phyloP scores from a whole-genome alignment of 2,113 vertebrate species.

The Donacobius atricapilla region DNA sequence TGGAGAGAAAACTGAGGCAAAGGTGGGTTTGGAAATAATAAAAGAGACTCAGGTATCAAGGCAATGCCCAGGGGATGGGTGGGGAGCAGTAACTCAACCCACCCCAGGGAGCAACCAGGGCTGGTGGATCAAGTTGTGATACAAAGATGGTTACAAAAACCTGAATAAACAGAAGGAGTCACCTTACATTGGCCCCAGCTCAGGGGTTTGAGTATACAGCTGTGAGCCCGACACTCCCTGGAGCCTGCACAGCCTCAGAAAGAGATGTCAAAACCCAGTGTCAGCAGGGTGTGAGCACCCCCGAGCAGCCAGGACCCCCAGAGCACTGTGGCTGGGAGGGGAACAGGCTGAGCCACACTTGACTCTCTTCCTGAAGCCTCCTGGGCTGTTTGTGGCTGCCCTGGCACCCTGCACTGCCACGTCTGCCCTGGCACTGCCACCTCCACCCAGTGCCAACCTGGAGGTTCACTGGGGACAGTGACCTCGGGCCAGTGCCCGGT shows the following conservation, averaged over 20 bases:
- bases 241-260: fast-evolving
- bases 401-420: background rate
- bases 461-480: background rate
- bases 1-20: background rate
- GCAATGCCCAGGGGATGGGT: background rate
- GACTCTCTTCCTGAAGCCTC: fast-evolving
- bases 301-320: fast-evolving
- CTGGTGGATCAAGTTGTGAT: background rate
- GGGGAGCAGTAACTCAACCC: conserved; percentile 4
- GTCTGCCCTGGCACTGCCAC: background rate
- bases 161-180: background rate
- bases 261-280: background rate
- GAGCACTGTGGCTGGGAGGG: fast-evolving
- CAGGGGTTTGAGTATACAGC: background rate
- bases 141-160: background rate
- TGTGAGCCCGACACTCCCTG: background rate
- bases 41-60: background rate
- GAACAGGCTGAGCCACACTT: background rate
- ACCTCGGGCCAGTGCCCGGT: background rate
- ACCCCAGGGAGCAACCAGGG: background rate
- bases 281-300: background rate
- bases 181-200: background rate
- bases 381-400: fast-evolving
- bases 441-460: background rate
- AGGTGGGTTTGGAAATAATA: background rate